Base-by-base conservation (phyloP, 2,888 invertebrate species). In the Diarsia dahlii region DNA sequence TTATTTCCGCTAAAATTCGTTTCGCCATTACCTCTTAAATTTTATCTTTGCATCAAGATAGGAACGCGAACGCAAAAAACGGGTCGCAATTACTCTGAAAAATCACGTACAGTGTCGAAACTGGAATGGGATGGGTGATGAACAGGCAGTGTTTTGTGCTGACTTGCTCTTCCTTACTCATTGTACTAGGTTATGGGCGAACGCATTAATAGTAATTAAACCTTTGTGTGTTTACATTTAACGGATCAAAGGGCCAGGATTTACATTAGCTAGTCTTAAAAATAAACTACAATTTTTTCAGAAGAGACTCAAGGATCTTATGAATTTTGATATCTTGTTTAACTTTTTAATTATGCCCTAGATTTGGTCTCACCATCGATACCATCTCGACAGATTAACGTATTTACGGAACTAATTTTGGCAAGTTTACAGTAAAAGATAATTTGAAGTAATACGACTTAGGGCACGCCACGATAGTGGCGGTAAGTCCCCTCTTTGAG, bases 361-460 rank as follows among this genome's bases (percentile, higher is more conserved):
- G 20, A 50, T 23, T 52, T 54, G n/a, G n/a, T n/a, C n/a, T n/a
- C n/a, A n/a, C n/a, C n/a, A 83, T 71, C 52, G 54, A 74, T 79
- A 62, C 34, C 48, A 56, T 72, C 39, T 70, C 64, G 23, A 54
- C 50, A 46, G 15, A 65, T 65, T 67, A 78, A 71, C 20, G 56
- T 76, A 76, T 84, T 78, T 74, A 80, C 60, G 56, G 76, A 84
- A 88, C 74, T 76, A 85, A 85, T 85, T 76, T 78, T 68, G 34
- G 54, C 46, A 76, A 76, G 81, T 85, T 71, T 79, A 76, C 76
- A 67, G 71, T 71, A 58, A 63, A 45, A 78, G 78, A 75, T 81
- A 81, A 84, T 84, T 84, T 67, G 72, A 78, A 78, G 83, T 85
- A 83, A 85, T 85, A 83, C 64, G 78, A 67, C 60, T 85, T 85